phyloP scores from a whole-genome alignment of 2,797 vertebrate species.

The Danio aesculapii region DNA sequence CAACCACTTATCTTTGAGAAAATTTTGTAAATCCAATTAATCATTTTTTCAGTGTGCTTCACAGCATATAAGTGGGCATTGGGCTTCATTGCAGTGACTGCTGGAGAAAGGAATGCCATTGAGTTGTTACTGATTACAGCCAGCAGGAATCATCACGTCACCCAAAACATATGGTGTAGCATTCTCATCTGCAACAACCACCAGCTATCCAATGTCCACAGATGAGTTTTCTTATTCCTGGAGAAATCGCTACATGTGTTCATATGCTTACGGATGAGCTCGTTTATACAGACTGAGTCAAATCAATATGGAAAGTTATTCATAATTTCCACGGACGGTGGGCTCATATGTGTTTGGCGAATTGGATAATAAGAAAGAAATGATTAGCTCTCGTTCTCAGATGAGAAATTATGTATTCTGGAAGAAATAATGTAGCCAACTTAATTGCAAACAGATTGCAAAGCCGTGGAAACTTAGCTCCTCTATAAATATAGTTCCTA shows the following conservation, averaged over 20 bases:
- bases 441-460: conserved; percentile 62
- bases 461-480: conserved; percentile 46
- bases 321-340: conserved; percentile 37
- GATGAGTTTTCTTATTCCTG: conserved; percentile 8
- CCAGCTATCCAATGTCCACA: conserved; percentile 5
- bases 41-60: background rate
- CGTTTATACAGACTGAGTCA: conserved; percentile 37
- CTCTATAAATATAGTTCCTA: conserved; percentile 57
- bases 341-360: conserved; percentile 50
- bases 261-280: conserved; percentile 3
- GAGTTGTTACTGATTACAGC: conserved; percentile 29
- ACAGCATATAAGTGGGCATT: background rate
- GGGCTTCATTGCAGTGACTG: conserved; percentile 24
- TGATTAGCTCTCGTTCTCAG: conserved; percentile 47
- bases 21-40: too few relatives aligned
- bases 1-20: too few relatives aligned
- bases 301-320: conserved; percentile 45
- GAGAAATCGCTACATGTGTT: background rate
- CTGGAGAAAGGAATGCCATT: conserved; percentile 26
- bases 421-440: conserved; percentile 47
- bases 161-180: background rate
- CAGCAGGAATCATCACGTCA: conserved; percentile 26
- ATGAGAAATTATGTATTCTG: conserved; percentile 54
- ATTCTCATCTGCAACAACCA: conserved; percentile 16
- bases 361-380: conserved; percentile 41